Conservation (phyloP, 2,113 vertebrate genomes). For the Excalfactoria chinensis region DNA sequence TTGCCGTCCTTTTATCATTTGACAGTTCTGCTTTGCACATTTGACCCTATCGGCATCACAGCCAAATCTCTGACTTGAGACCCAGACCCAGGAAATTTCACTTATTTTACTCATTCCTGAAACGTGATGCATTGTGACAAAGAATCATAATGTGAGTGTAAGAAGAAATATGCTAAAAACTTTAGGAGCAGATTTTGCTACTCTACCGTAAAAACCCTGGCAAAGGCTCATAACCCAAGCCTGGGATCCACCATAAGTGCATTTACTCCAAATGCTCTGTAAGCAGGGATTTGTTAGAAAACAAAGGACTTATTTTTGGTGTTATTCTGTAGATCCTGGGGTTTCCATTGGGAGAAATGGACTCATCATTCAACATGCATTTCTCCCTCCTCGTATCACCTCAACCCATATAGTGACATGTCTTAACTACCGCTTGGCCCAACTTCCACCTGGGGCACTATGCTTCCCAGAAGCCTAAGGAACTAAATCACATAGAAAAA, state of each 20-base stretch:
- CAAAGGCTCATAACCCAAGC: not conserved
- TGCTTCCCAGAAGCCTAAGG: not conserved
- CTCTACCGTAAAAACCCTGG: not conserved
- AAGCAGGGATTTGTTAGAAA: not conserved
- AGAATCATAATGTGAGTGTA: not conserved
- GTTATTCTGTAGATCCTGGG: not conserved
- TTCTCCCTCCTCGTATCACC: not conserved
- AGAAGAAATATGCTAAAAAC: not conserved
- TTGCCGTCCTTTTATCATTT: not conserved
- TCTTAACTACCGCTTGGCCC: not conserved
- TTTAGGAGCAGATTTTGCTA: not conserved
- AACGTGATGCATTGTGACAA: not conserved
- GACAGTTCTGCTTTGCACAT: not conserved
- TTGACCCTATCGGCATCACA: not conserved
- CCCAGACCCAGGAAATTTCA: not conserved
- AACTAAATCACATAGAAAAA: not conserved
- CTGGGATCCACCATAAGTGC: rapidly evolving
- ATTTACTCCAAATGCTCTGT: not conserved
- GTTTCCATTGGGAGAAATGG: not conserved
- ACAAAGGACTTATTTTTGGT: not conserved
- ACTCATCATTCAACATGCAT: not conserved
- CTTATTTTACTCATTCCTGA: not conserved
- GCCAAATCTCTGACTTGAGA: not conserved
- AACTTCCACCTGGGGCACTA: not conserved
- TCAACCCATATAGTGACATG: not conserved